Base-by-base conservation (phyloP, 1,140 invertebrate species). In the Neodiprion lecontei region DNA sequence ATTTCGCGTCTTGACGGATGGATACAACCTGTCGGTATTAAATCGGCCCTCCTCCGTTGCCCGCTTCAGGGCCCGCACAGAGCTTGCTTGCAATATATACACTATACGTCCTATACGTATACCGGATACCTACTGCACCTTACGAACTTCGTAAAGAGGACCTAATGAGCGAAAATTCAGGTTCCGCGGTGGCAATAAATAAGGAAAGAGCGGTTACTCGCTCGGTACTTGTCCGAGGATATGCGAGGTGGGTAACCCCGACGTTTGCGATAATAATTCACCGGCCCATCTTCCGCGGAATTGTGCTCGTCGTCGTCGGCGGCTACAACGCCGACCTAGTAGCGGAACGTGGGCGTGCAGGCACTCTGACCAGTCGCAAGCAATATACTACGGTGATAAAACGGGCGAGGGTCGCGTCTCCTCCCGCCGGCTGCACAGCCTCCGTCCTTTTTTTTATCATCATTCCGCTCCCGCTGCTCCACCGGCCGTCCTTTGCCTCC, bases 331-430 rank as follows among this genome's bases (percentile, higher is more conserved):
- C 53, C 53, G 53, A 61, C 53, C 53, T 61, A 61, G 53, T 61
- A 61, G 53, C 53, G 0, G 53, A 61, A 61, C 53, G 53, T 61
- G 53, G 53, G 53, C 53, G 53, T 61, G 53, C 53, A 17, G 53
- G 53, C 53, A 61, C 53, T 61, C 53, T 61, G 53, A 61, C 53
- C 53, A 61, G 53, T 61, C 53, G 53, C 53, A 12, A 14, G 53
- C 53, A 61, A 61, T 61, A 61, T 61, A 61, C 53, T 17, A 61
- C 53, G 53, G 53, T 61, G 53, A 61, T 61, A 61, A 61, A 61
- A 61, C 53, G 53, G 53, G 11, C 11, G 53, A 61, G 53, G 53
- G 53, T 61, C 53, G 28, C 28, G 28, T 40, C 28, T 40, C 28
- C 28, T 40, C 28, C 28, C 28, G 28, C 28, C 28, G 28, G 28